Conservation (phyloP, 1,140 invertebrate species). For the Listronotus oregonensis region DNA sequence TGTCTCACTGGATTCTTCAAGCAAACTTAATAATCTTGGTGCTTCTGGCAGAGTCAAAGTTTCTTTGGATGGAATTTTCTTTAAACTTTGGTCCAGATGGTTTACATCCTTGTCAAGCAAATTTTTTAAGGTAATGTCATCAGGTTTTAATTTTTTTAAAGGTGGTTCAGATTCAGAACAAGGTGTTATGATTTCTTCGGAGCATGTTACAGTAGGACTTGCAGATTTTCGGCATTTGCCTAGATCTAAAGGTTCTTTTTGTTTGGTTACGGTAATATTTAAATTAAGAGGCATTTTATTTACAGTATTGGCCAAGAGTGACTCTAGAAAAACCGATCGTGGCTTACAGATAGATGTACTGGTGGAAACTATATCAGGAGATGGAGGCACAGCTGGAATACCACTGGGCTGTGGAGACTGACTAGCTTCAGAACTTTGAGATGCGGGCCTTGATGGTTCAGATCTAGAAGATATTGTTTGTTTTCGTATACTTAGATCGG, state of each 20-base stretch:
- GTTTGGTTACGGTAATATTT: conserved; percentile 62
- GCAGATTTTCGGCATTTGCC: conserved; percentile 66
- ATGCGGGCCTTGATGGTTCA: conserved; percentile 61
- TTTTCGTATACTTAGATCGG: conserved; percentile 53
- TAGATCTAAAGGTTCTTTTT: conserved; percentile 69
- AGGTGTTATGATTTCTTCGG: conserved; percentile 59
- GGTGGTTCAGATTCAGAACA: conserved; percentile 59
- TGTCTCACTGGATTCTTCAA: conserved; percentile 59
- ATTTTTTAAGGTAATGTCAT: conserved; percentile 57
- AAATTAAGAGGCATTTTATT: conserved; percentile 62
- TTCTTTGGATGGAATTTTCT: conserved; percentile 44
- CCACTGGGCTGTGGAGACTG: conserved; percentile 70
- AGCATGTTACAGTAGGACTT: conserved; percentile 65
- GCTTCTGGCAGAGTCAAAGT: conserved; percentile 43
- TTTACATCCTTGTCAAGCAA: conserved; percentile 54
- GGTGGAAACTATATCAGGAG: conserved; percentile 62
- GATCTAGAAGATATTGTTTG: conserved; percentile 44
- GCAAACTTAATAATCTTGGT: conserved; percentile 54
- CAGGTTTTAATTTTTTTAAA: conserved; percentile 62
- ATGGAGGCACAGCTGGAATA: conserved; percentile 65
- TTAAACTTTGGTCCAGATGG: conserved; percentile 49
- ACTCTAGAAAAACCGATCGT: conserved; percentile 63
- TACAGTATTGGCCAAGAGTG: conserved; percentile 60
- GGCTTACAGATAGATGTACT: conserved; percentile 58
- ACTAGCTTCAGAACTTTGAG: conserved; percentile 66